Evolutionary conservation across 2,113 vertebrate species (phyloP), one percentile per base, ranked within the genome.

Genomic region (Perca schrenkii): DNA sequence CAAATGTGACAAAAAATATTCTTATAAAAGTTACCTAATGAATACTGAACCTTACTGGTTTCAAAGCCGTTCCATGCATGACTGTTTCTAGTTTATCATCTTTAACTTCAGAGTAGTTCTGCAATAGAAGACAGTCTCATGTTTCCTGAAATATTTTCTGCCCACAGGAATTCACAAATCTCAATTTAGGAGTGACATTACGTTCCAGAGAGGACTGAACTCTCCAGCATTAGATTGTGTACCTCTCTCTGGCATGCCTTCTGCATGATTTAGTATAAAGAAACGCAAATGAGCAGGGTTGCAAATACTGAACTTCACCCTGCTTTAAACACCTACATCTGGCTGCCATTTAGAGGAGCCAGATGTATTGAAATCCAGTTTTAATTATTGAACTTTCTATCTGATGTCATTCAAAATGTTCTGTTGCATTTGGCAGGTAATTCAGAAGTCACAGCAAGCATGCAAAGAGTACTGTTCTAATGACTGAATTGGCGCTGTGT

Each of bases 91-190:
- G 12, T 56, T 28, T 4, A 21, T 60, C 60, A 60, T 60, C 25
- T 13, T 31, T 15, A 52, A 53, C 6, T 21, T 49, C 47, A 50
- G 15, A 77, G n/a, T 25, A 25, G 25, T 34, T 19, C 15, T 77
- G 46, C 54, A 22, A 10, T 4, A 53, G 25, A 82, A 43, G 67
- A 74, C 6, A 1, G 8, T 66, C 25, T 70, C 56, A 47, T 58
- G 43, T 49, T 67, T 19, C 63, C 28, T 0, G 2, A 74, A 74
- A 61, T 47, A 16, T 40, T 69, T 79, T 75, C 40, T 34, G 50
- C 50, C 76, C 50, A 25, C 61, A 71, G 50, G n/a, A 83, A 64
- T 69, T 63, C 25, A 49, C 11, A 40, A 46, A 72, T 68, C 14
- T 25, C 40, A 74, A 82, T 25, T 19, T 53, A 2, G 53, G 19